These are phyloP conservation scores for Melopsittacus undulatus DNA, from an alignment of 2,797 vertebrate species.

Conservation along the genomic window DNA sequence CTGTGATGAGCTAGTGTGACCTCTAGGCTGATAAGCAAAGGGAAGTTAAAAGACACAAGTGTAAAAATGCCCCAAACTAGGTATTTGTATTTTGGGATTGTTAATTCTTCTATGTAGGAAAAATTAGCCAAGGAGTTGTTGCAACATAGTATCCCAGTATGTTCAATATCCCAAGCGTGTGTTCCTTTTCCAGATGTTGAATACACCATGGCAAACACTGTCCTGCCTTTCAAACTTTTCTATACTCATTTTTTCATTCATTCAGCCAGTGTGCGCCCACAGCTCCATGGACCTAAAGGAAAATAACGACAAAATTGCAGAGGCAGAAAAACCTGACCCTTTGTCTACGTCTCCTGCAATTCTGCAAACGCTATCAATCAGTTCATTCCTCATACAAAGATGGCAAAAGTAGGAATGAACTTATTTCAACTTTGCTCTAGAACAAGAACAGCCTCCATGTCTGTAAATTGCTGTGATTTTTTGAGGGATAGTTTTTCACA, in stretches of 20 bases:
- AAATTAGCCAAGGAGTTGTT: neutral
- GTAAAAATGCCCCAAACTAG: neutral
- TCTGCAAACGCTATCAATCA: neutral
- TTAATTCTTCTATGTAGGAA: neutral
- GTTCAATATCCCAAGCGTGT: neutral
- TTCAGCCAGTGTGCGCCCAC: neutral
- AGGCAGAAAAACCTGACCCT: neutral
- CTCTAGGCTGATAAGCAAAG: neutral
- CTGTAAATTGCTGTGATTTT: neutral
- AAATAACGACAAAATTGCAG: neutral
- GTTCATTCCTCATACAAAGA: neutral
- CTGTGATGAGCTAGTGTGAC: neutral
- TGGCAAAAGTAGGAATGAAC: neutral
- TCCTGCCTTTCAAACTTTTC: neutral
- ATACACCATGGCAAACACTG: neutral
- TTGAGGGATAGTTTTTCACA: neutral
- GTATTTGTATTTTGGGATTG: neutral
- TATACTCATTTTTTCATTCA: neutral
- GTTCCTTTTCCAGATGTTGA: neutral
- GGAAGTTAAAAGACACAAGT: neutral
- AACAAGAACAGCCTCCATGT: neutral
- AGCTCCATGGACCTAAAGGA: neutral
- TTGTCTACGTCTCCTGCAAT: neutral
- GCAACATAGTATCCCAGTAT: neutral
- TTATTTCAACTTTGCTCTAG: neutral